Conservation (phyloP, 2,797 vertebrate species). For the Threskiornis aethiopicus region DNA sequence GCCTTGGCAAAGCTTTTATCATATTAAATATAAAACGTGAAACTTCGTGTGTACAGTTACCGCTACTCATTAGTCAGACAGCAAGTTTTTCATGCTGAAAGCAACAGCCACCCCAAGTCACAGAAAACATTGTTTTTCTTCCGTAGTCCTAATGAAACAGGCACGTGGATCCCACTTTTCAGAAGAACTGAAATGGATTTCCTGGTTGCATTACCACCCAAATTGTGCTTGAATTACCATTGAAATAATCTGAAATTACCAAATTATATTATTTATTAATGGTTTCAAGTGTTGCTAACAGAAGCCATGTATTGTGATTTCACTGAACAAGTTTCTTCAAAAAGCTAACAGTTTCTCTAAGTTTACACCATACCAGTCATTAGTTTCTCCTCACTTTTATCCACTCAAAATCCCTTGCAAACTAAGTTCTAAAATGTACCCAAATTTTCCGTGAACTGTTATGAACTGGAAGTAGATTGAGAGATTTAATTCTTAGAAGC, state of each 20-base stretch:
- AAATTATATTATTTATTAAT: neutral
- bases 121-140: neutral
- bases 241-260: neutral
- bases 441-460: neutral
- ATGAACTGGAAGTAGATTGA: neutral
- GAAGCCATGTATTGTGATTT: neutral
- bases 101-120: neutral
- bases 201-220: neutral
- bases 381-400: neutral
- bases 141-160: neutral
- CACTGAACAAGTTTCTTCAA: neutral
- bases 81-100: neutral
- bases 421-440: neutral
- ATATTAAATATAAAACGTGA: neutral
- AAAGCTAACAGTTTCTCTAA: neutral
- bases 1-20: conserved; percentile 5
- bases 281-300: neutral
- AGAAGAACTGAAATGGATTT: neutral
- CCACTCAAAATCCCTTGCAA: neutral
- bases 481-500: neutral
- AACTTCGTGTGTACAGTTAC: neutral
- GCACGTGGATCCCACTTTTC: neutral
- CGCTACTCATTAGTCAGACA: neutral
- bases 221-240: neutral
- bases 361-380: neutral